Percentiles rank a stretch among this genome's conserved stretches.
Conservation (phyloP, 2,888 invertebrate species). For the Trissolcus brochymenae region DNA sequence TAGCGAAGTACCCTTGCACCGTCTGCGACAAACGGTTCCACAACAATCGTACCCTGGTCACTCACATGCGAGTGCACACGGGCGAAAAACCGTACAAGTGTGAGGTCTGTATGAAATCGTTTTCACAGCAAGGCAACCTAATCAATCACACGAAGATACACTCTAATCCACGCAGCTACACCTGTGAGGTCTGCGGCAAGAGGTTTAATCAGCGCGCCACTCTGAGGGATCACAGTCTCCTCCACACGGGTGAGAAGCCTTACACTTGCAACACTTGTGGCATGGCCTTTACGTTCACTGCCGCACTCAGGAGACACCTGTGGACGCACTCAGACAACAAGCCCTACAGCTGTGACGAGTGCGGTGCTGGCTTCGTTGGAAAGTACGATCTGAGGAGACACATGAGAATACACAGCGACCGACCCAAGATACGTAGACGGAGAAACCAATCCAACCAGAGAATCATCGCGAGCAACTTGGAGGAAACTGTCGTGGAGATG, state of each 20-base stretch:
- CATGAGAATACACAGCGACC: constrained; percentile 70
- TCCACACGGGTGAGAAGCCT: constrained; percentile 74
- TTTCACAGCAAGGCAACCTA: constrained; percentile 75
- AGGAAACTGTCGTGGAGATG: constrained; percentile 49
- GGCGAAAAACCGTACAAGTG: constrained; percentile 80
- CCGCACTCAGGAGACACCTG: constrained; percentile 72
- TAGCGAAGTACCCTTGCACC: constrained; percentile 79
- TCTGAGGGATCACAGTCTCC: constrained; percentile 69
- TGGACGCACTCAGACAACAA: constrained; percentile 71
- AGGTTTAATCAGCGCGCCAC: constrained; percentile 74
- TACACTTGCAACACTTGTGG: constrained; percentile 72
- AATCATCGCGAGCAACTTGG: constrained; percentile 32
- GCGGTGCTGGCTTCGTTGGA: constrained; percentile 70
- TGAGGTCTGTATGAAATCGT: constrained; percentile 78
- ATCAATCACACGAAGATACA: constrained; percentile 71
- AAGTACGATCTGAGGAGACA: constrained; percentile 72
- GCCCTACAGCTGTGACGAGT: constrained; percentile 71
- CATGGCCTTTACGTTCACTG: constrained; percentile 71
- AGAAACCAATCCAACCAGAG: constrained; percentile 49
- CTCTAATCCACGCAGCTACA: constrained; percentile 71
- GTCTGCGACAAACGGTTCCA: constrained; percentile 79
- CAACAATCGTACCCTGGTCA: constrained; percentile 79
- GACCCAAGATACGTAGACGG: constrained; percentile 61
- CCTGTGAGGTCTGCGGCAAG: constrained; percentile 73
- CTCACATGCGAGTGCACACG: constrained; percentile 80